Percentiles rank a stretch among this genome's conserved stretches.
These are phyloP conservation scores for Octonoba sinensis DNA, from an alignment of 2,888 invertebrate genomes.

Conservation along the genomic window DNA sequence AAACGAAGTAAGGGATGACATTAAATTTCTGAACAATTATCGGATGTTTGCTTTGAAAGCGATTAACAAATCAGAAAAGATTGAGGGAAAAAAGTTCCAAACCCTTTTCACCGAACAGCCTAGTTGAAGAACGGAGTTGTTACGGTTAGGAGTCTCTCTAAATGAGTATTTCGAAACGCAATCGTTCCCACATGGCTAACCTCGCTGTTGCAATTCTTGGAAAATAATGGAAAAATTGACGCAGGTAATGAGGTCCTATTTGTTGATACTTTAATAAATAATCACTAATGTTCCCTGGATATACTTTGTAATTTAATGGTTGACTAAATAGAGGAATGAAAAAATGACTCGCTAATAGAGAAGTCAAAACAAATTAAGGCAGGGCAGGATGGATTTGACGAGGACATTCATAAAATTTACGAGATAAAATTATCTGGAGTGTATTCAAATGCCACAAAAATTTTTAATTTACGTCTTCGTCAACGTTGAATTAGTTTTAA, in stretches of 20 bases:
- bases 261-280: slow-evolving; percentile 52
- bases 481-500: too few relatives aligned
- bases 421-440: too few relatives aligned
- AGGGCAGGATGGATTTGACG: too few relatives aligned
- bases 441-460: too few relatives aligned
- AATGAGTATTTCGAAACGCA: slow-evolving; percentile 56
- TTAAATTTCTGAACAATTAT: too few relatives aligned
- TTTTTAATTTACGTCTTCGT: too few relatives aligned
- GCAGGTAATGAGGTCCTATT: slow-evolving; percentile 41
- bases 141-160: slow-evolving; percentile 42
- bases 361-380: too few relatives aligned
- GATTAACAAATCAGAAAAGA: too few relatives aligned
- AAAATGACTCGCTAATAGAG: not conserved
- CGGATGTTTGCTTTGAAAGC: too few relatives aligned
- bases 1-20: too few relatives aligned
- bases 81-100: slow-evolving; percentile 1
- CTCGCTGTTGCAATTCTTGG: slow-evolving; percentile 44
- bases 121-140: slow-evolving; percentile 40
- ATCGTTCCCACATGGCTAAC: slow-evolving; percentile 48
- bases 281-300: slow-evolving; percentile 15
- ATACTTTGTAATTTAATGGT: slow-evolving; percentile 47
- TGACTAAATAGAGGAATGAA: slow-evolving; percentile 14
- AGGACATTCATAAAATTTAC: too few relatives aligned
- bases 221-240: slow-evolving; percentile 27
- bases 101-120: slow-evolving; percentile 5